Evolutionary conservation across 1,140 invertebrate species (phyloP).

Genomic region (Gryon sp.): DNA sequence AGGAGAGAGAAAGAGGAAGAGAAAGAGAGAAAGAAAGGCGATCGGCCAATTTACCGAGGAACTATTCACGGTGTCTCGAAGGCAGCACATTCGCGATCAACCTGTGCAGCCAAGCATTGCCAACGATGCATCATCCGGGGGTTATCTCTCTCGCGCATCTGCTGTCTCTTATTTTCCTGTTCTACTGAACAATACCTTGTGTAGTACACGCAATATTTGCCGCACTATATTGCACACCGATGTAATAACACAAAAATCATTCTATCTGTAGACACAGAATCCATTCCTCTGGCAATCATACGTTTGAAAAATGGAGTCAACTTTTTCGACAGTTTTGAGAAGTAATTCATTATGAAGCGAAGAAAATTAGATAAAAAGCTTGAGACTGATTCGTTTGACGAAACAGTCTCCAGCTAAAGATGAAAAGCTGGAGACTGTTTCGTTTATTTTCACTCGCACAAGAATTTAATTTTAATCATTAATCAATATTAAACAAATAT

Average conservation of each 20-base stretch:
- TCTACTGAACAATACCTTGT: slow-evolving; percentile 63
- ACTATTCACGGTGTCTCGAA: slow-evolving; percentile 60
- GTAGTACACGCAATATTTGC: slow-evolving; percentile 12
- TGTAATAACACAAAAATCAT: slow-evolving; percentile 6
- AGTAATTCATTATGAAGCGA: too few species aligned
- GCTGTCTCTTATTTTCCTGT: slow-evolving; percentile 57
- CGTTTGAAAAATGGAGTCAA: too few species aligned
- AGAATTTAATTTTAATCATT: too few species aligned
- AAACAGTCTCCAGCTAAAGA: too few species aligned
- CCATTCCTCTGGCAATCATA: not conserved
- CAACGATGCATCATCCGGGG: slow-evolving; percentile 70
- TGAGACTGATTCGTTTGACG: too few species aligned
- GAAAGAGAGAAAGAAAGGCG: not conserved
- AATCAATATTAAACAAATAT: too few species aligned
- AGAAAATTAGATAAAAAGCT: too few species aligned
- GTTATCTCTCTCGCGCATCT: slow-evolving; percentile 67
- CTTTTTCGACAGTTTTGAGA: too few species aligned
- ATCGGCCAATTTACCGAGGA: slow-evolving; percentile 54
- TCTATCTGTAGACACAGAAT: not conserved
- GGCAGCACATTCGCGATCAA: slow-evolving; percentile 64
- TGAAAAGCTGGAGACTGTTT: too few species aligned
- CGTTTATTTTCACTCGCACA: too few species aligned
- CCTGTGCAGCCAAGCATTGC: slow-evolving; percentile 65
- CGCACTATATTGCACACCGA: not conserved
- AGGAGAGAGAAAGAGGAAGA: not conserved